Conservation (phyloP, 2,113 vertebrate species). For the Clinocottus analis region DNA sequence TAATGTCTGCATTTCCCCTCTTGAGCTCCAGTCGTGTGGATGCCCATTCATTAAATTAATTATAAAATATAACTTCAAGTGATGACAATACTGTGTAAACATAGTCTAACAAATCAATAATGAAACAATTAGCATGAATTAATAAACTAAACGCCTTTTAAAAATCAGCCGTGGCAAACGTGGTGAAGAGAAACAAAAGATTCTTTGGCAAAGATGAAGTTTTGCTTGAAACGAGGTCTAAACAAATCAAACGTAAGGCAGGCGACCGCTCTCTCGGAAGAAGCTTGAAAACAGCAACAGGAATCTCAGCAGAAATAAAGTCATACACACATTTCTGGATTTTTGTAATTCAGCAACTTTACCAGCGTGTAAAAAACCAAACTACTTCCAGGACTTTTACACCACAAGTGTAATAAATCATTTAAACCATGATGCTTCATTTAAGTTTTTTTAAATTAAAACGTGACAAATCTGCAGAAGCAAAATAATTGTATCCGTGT, state of each 20-base stretch:
- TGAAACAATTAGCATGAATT: slow-evolving; percentile 15
- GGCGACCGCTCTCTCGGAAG: slow-evolving; percentile 40
- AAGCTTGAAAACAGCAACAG: slow-evolving; percentile 22
- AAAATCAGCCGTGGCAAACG: slow-evolving; percentile 36
- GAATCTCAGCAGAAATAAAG: slow-evolving; percentile 19
- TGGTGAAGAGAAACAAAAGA: slow-evolving; percentile 44
- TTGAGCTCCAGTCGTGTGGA: slow-evolving; percentile 13
- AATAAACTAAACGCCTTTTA: slow-evolving; percentile 34
- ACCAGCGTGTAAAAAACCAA: background rate
- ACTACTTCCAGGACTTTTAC: slow-evolving; percentile 1
- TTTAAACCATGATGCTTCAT: slow-evolving; percentile 36
- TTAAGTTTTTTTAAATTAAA: slow-evolving; percentile 45
- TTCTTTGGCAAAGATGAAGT: slow-evolving; percentile 73
- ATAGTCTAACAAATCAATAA: background rate
- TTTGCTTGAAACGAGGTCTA: slow-evolving; percentile 36
- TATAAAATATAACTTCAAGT: slow-evolving; percentile 38
- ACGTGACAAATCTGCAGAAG: slow-evolving; percentile 24
- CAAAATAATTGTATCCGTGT: background rate
- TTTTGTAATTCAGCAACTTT: slow-evolving; percentile 4
- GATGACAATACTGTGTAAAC: slow-evolving; percentile 46
- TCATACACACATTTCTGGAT: slow-evolving; percentile 6
- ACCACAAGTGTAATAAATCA: slow-evolving; percentile 37
- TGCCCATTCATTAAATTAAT: slow-evolving; percentile 20
- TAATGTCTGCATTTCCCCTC: background rate
- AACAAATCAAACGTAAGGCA: slow-evolving; percentile 56